Conservation (phyloP, 1,140 invertebrate species). For the Pseudomyrmex sp. region DNA sequence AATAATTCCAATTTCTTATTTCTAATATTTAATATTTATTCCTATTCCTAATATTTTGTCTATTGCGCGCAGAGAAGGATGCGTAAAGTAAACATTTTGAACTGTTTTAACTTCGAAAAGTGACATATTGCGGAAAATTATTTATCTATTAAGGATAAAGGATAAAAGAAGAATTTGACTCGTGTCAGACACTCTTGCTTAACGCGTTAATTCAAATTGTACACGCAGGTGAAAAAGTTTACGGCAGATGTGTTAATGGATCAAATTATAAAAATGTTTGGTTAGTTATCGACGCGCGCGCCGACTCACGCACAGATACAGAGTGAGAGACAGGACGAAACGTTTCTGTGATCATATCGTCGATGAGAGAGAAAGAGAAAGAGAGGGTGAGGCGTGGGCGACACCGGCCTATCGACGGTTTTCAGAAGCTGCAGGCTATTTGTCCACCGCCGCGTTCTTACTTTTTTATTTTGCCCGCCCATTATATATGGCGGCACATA, state of each 20-base stretch:
- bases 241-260: background rate
- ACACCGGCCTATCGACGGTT: constrained; percentile 44
- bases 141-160: no score
- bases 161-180: no score
- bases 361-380: background rate
- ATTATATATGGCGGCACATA: constrained; percentile 53
- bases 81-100: background rate
- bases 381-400: constrained; percentile 20
- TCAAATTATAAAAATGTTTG: constrained; percentile 36
- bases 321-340: constrained; percentile 24
- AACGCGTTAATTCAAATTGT: background rate
- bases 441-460: constrained; percentile 56
- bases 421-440: constrained; percentile 47
- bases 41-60: no score
- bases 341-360: constrained; percentile 43
- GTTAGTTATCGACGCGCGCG: constrained; percentile 11
- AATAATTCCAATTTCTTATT: no score
- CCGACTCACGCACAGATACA: background rate
- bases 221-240: background rate
- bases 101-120: background rate
- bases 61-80: background rate
- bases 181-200: no score
- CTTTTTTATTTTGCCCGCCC: constrained; percentile 57
- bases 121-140: background rate
- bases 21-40: no score